Percentiles rank a stretch among this genome's conserved stretches.
Evolutionary conservation across 1,140 invertebrate genomes (phyloP).

Genomic region (Pogonus chalceus): DNA sequence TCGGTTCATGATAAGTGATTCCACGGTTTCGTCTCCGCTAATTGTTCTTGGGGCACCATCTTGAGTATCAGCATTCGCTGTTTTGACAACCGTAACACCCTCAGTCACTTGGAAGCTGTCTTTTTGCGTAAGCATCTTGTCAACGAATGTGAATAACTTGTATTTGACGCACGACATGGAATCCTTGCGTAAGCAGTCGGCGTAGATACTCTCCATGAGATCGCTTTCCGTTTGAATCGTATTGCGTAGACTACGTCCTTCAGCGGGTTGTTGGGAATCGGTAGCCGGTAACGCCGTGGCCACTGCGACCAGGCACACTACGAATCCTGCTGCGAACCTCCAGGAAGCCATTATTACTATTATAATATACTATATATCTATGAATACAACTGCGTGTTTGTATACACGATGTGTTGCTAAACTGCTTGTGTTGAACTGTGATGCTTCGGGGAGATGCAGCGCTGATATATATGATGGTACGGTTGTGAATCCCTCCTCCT

Average conservation of each 20-base stretch:
- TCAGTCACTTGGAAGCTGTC: conserved; percentile 67
- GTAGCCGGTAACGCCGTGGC: conserved; percentile 54
- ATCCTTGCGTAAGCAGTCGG: conserved; percentile 68
- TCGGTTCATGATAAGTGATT: conserved; percentile 53
- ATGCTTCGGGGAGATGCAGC: conserved; percentile 26
- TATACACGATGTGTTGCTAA: conserved; percentile 20
- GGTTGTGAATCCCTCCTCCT: conserved; percentile 26
- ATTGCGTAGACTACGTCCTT: conserved; percentile 36
- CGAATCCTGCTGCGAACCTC: conserved; percentile 26
- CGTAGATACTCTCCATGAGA: conserved; percentile 60
- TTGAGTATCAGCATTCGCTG: conserved; percentile 44
- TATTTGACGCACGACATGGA: conserved; percentile 72
- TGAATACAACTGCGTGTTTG: conserved; percentile 9
- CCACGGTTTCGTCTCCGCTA: conserved; percentile 50
- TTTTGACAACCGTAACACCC: conserved; percentile 71
- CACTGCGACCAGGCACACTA: conserved; percentile 43
- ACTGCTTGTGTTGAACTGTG: conserved; percentile 18
- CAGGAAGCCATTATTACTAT: conserved; percentile 13
- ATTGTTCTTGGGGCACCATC: conserved; percentile 63
- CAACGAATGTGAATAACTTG: conserved; percentile 72
- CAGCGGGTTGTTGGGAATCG: conserved; percentile 44
- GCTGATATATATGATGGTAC: conserved; percentile 31
- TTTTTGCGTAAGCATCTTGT: conserved; percentile 66
- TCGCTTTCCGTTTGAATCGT: conserved; percentile 59
- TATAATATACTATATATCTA: neutral